Base-by-base conservation (phyloP, 2,113 vertebrate genomes). In the Pagrus major region DNA sequence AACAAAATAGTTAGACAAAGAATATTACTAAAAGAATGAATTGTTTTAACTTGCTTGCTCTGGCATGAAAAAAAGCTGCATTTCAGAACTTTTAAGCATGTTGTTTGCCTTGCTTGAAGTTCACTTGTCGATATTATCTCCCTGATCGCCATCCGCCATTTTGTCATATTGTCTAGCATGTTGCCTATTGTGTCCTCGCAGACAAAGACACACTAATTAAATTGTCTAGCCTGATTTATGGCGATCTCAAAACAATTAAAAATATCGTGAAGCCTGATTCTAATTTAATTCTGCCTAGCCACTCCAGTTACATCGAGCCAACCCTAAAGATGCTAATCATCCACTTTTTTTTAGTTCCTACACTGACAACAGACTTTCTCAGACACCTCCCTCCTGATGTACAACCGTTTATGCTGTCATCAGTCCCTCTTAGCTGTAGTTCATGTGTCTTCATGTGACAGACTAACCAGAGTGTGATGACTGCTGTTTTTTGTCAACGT, bases 401-500 rank as follows among this genome's bases (percentile, higher is more conserved):
- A 18, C 25, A 29, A 18, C 52, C 52, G 1, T 15, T 54, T 39
- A 65, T 11, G 21, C 58, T 39, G 41, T 73, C 46, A 55, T 42
- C 63, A 37, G 31, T 65, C 44, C 35, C 42, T 46, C 29, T 10
- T 55, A 52, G 35, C 6, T 31, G 29, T 31, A 9, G 52, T 9
- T 31, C 25, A 18, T 55, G 25, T 55, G 27, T 54, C 25, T n/a
- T 35, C 33, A 33, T 70, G 67, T 54, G 69, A 44, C 59, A 58
- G 73, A 78, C 37, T 46, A 61, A 51, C 49, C 27, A 63, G 42
- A 80, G 20, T 12, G 35, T 56, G 42, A 29, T 46, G 23, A 39
- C 16, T 60, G 76, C 47, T 64, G 55, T 41, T 59, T 67, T 60
- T 31, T n/a, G 49, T 52, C n/a, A 59, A 23, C 29, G 37, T 77